Conservation (phyloP, 2,113 vertebrate genomes). For the Dipodomys merriami region DNA sequence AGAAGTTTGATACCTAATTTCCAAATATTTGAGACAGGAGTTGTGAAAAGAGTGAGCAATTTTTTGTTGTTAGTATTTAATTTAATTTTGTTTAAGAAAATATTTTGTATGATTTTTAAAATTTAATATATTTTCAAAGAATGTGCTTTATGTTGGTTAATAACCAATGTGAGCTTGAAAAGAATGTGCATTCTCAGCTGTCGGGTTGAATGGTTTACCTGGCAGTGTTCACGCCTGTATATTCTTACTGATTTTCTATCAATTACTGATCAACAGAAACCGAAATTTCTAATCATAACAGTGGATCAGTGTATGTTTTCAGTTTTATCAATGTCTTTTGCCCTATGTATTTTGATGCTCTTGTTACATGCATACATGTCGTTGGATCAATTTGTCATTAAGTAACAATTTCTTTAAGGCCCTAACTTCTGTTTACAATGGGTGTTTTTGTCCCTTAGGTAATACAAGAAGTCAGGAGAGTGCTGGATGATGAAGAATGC, state of each 20-base stretch:
- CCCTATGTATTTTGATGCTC: not conserved
- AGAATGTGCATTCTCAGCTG: not conserved
- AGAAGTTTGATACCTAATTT: not conserved
- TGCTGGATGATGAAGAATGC: not conserved
- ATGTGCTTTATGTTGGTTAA: not conserved
- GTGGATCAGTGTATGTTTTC: not conserved
- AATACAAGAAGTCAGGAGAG: not conserved
- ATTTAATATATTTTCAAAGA: not conserved
- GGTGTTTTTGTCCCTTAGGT: not conserved
- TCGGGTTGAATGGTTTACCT: not conserved
- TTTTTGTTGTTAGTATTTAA: not conserved
- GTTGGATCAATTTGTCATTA: not conserved
- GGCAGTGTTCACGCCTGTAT: not conserved
- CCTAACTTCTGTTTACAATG: too few relatives aligned
- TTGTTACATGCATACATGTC: not conserved
- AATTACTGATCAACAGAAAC: not conserved
- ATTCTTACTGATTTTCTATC: not conserved
- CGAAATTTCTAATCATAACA: not conserved
- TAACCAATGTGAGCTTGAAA: not conserved
- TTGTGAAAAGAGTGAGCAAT: too few relatives aligned
- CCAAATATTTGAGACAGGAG: not conserved
- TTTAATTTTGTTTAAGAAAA: conserved; percentile 36
- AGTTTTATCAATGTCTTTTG: not conserved
- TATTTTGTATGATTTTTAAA: not conserved
- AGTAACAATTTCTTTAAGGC: not conserved